These are phyloP conservation scores for Lepilemur septentrionalis DNA, from an alignment of 2,797 vertebrate species.

Conservation along the genomic window DNA sequence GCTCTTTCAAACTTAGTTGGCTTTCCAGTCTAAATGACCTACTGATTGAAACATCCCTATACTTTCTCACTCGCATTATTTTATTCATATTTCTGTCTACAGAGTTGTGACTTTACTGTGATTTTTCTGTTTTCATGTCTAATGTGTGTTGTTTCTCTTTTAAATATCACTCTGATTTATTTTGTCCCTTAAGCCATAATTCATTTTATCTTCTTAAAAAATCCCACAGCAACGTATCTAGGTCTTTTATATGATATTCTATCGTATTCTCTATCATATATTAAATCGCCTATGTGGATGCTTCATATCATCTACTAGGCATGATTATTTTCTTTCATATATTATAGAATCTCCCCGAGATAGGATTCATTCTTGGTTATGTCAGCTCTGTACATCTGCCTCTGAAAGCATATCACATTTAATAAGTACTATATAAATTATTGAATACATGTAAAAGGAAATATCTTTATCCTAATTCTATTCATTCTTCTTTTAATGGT, in stretches of 20 bases:
- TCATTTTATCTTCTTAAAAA: background rate
- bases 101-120: background rate
- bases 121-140: background rate
- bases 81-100: background rate
- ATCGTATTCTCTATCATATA: background rate
- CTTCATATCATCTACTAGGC: background rate
- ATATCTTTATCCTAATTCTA: background rate
- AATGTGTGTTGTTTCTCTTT: background rate
- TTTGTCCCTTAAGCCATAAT: background rate
- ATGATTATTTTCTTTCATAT: background rate
- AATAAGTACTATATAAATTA: background rate
- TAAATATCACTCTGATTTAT: background rate
- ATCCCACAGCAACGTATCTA: background rate
- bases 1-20: background rate
- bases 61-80: background rate
- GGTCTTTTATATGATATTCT: background rate
- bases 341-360: background rate
- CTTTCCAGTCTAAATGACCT: background rate
- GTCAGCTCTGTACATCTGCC: background rate
- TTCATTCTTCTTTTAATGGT: background rate
- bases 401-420: background rate
- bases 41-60: background rate
- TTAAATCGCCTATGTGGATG: background rate
- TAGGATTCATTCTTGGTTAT: background rate
- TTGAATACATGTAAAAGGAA: background rate